A percentile compares a stretch with the other conserved stretches of the same genome.
phyloP scores from a whole-genome alignment of 2,888 invertebrate genomes.

The Nymphalis c-album region DNA sequence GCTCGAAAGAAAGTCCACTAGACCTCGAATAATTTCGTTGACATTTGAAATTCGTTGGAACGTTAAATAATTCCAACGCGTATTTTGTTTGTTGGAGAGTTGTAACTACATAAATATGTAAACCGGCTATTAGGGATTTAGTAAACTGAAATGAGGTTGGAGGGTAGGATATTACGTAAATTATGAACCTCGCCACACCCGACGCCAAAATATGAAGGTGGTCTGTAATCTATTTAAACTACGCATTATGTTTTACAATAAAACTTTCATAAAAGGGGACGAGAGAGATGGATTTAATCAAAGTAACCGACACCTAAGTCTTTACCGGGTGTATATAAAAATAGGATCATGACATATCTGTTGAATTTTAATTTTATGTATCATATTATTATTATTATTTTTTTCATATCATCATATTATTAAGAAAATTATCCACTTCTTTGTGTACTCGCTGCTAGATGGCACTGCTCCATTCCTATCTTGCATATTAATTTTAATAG shows the following conservation, averaged over 20 bases:
- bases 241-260: slow-evolving; percentile 30
- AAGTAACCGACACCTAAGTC: neutral
- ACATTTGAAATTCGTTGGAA: slow-evolving; percentile 13
- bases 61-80: slow-evolving; percentile 4
- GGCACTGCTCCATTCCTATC: too few species aligned
- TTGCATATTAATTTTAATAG: too few species aligned
- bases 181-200: slow-evolving; percentile 37
- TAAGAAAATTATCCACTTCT: too few species aligned
- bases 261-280: neutral
- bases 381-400: too few species aligned
- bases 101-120: slow-evolving; percentile 41
- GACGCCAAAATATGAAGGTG: slow-evolving; percentile 30
- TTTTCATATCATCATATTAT: too few species aligned
- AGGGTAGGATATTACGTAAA: slow-evolving; percentile 36
- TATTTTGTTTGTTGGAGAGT: slow-evolving; percentile 10
- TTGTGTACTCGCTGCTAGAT: too few species aligned
- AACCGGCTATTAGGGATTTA: slow-evolving; percentile 35
- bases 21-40: slow-evolving; percentile 3
- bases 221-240: slow-evolving; percentile 34
- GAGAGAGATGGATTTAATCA: neutral
- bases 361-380: too few species aligned
- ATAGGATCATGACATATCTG: too few species aligned
- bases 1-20: slow-evolving; percentile 7
- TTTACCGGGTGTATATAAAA: too few species aligned
- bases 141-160: slow-evolving; percentile 37